Evolutionary conservation across 2,113 vertebrate genomes (phyloP).

Genomic region (Burhinus bistriatus): DNA sequence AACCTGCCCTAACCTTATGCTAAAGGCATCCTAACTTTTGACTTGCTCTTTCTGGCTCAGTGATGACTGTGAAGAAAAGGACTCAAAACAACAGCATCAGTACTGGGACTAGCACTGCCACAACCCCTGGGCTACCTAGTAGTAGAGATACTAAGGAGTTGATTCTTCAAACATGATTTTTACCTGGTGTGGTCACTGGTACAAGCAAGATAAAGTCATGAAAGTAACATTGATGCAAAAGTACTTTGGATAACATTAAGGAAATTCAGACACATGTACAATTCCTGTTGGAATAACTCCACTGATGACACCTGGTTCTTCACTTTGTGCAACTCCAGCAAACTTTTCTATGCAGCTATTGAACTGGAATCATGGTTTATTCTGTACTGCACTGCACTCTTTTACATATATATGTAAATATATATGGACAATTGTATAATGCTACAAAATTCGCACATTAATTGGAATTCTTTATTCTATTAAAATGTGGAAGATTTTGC

Average conservation of each 20-base stretch:
- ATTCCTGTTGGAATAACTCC: neutral
- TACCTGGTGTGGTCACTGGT: too few species aligned
- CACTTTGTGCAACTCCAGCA: neutral
- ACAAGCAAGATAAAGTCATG: neutral
- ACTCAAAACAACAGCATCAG: neutral
- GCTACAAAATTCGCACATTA: neutral
- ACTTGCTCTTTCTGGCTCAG: neutral
- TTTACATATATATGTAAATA: neutral
- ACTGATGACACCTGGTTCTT: neutral
- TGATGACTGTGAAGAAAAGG: neutral
- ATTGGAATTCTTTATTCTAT: neutral
- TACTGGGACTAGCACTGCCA: neutral
- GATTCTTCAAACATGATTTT: neutral
- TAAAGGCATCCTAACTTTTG: rapidly evolving
- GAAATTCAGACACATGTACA: neutral
- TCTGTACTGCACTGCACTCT: neutral
- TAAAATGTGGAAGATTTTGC: neutral
- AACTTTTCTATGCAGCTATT: neutral
- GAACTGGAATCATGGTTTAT: neutral
- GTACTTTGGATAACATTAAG: neutral
- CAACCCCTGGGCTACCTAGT: neutral
- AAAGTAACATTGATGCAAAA: neutral
- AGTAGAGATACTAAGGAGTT: neutral
- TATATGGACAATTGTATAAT: neutral
- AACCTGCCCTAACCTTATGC: neutral